Evolutionary conservation across 2,888 invertebrate species (phyloP).

Genomic region (Drosophila nr. fundita): DNA sequence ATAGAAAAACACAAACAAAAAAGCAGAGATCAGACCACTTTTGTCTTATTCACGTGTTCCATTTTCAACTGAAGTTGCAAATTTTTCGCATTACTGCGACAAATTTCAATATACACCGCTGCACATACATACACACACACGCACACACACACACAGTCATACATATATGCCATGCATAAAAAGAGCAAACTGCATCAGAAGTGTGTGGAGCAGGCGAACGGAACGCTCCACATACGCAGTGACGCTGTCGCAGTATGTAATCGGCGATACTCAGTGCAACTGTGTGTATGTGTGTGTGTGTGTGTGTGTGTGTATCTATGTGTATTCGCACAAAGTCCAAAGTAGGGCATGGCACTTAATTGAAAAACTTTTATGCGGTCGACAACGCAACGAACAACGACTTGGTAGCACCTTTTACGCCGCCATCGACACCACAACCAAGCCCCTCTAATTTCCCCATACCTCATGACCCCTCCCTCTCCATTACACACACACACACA

Average conservation of each 20-base stretch:
- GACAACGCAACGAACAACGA: constrained; percentile 55
- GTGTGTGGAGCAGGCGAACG: constrained; percentile 5
- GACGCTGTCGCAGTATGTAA: constrained; percentile 55
- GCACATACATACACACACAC: constrained; percentile 4
- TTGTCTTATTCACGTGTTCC: constrained; percentile 29
- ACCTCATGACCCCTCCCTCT: neutral
- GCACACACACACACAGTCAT: neutral
- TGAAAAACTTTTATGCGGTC: constrained; percentile 73
- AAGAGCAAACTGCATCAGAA: constrained; percentile 8
- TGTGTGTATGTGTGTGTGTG: constrained; percentile 26
- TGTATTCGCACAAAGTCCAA: constrained; percentile 55
- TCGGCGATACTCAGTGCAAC: constrained; percentile 46
- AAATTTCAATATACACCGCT: constrained; percentile 48
- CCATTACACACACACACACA: neutral
- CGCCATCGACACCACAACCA: constrained; percentile 18
- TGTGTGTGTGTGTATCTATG: constrained; percentile 19
- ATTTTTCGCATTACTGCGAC: constrained; percentile 41
- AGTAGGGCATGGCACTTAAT: constrained; percentile 73
- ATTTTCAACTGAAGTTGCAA: constrained; percentile 48
- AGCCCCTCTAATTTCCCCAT: neutral
- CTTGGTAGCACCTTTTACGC: constrained; percentile 38
- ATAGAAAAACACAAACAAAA: neutral
- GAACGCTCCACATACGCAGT: constrained; percentile 48
- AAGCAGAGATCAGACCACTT: constrained; percentile 1
- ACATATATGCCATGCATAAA: constrained; percentile 1